Evolutionary conservation across 2,888 invertebrate species (phyloP).

Genomic region (Plebejus anna): DNA sequence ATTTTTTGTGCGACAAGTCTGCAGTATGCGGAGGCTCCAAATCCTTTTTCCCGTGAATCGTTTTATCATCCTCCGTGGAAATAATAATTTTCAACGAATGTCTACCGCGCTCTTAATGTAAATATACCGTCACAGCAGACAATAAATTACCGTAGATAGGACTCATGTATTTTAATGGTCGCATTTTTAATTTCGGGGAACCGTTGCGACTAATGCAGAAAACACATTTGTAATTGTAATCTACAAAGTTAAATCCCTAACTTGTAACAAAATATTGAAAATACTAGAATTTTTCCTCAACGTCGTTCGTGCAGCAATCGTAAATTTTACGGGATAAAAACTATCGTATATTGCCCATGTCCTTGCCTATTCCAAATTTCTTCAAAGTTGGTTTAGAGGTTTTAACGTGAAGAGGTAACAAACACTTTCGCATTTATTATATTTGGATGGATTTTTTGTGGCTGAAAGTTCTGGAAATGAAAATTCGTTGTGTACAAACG

Average conservation of each 20-base stretch:
- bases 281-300: too few species aligned
- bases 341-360: too few species aligned
- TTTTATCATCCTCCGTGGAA: constrained; percentile 15
- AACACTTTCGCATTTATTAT: too few species aligned
- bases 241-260: not conserved
- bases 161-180: constrained; percentile 23
- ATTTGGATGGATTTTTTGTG: not conserved
- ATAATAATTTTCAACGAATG: constrained; percentile 23
- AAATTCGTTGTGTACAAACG: not conserved
- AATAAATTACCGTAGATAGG: constrained; percentile 15
- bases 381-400: too few species aligned
- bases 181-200: constrained; percentile 4
- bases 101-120: constrained; percentile 21
- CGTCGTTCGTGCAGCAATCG: too few species aligned
- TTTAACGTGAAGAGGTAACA: too few species aligned
- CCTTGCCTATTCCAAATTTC: too few species aligned
- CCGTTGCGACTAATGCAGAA: constrained; percentile 7
- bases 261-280: too few species aligned
- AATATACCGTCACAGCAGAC: constrained; percentile 19
- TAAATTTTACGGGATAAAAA: too few species aligned
- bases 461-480: not conserved
- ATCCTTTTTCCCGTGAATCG: constrained; percentile 1
- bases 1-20: not conserved
- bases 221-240: not conserved
- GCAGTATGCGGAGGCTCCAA: not conserved